Base-by-base conservation (phyloP, 2,888 invertebrate genomes). In the Polyommatus icarus region DNA sequence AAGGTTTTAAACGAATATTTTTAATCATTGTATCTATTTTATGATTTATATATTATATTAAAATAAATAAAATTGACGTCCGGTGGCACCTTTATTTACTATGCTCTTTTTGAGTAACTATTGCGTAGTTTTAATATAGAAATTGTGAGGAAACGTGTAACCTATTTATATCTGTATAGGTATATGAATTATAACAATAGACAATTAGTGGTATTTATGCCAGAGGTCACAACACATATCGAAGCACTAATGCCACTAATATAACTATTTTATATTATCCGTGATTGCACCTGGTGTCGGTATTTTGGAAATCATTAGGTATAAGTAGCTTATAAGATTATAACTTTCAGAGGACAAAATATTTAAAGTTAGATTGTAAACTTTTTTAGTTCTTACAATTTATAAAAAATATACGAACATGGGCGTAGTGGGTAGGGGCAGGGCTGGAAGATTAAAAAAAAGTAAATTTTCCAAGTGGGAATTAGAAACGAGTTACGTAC, bases 171-270 rank as follows among this genome's bases (percentile, higher is more conserved):
- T 81, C 75, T 81, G 77, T 79, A 79, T 76, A 79, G 77, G 36
- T 78, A 79, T 83, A 81, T 83, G 84, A 84, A 84, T 84, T 81
- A 81, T 83, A 84, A 84, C 84, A 84, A 84, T 84, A 79, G 82
- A 83, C 81, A 81, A 84, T 84, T 84, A 84, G 81, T 83, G 80
- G 80, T 81, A 83, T 80, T 81, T 81, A 82, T 82, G 83, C 78
- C 82, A 84, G 81, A 84, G 84, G 84, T 84, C 81, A 83, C 32
- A 29, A 32, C 82, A 82, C 82, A 80, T 83, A 82, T 82, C 83
- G 82, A 78, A 78, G 10, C 80, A 81, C 82, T 80, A 81, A 32
- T 67, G 15, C 2, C 29, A 67, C 67, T 32, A 15, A 67, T 67
- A 3, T 67, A 61, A 24, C 2, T n/a, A 67, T 29, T 20, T 59